These are phyloP conservation scores for Lottia scabra DNA, from an alignment of 2,888 invertebrate species.

Conservation along the genomic window DNA sequence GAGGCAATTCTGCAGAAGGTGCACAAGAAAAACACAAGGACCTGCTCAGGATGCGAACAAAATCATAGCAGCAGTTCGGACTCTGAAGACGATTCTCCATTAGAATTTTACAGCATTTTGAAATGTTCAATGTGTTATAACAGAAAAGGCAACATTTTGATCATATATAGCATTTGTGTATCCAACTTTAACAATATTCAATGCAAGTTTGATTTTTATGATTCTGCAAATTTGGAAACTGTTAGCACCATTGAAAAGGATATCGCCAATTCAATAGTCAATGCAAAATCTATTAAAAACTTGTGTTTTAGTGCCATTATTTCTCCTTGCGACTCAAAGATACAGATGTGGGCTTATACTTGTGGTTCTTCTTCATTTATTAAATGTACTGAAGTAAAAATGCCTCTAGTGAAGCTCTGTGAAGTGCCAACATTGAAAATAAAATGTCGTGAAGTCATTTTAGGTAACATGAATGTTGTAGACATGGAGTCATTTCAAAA, in stretches of 20 bases:
- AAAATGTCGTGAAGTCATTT: not conserved
- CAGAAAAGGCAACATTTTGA: conserved; percentile 12
- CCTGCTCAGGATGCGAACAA: not conserved
- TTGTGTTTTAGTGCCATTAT: not conserved
- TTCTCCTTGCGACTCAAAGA: not conserved
- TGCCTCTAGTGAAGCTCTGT: not conserved
- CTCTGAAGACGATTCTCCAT: not conserved
- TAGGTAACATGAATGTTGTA: not conserved
- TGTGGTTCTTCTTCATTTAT: not conserved
- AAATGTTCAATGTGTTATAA: conserved; percentile 12
- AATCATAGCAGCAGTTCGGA: not conserved
- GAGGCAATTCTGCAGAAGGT: conserved; percentile 3
- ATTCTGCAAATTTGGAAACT: conserved; percentile 2
- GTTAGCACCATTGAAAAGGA: not conserved
- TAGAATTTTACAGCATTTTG: conserved; percentile 5
- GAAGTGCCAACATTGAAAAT: not conserved
- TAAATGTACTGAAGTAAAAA: not conserved
- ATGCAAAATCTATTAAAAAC: no score
- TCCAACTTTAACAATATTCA: not conserved
- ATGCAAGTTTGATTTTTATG: conserved; percentile 12
- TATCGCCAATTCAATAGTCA: no score
- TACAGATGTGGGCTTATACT: not conserved
- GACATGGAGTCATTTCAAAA: not conserved
- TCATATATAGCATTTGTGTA: not conserved
- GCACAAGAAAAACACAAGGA: not conserved